phyloP scores from a whole-genome alignment of 1,140 invertebrate genomes.

The Agrypnia vestita region DNA sequence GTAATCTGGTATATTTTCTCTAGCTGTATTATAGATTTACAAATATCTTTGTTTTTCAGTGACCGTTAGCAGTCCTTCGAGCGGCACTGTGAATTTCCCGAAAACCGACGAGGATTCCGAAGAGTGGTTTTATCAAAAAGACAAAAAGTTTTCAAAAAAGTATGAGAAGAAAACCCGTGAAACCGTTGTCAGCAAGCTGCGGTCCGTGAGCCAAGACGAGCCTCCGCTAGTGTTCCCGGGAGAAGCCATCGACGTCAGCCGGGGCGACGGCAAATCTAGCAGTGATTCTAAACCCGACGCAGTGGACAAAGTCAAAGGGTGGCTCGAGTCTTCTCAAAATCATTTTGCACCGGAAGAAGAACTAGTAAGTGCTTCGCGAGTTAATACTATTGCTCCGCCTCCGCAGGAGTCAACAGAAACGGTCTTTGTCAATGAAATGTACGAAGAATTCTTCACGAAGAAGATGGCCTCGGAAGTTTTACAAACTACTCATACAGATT shows the following conservation, averaged over 20 bases:
- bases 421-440: neutral
- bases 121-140: slow-evolving; percentile 44
- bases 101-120: slow-evolving; percentile 20
- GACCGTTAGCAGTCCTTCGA: slow-evolving; percentile 9
- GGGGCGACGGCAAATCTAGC: neutral
- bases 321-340: slow-evolving; percentile 30
- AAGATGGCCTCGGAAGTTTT: neutral
- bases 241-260: neutral
- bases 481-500: neutral
- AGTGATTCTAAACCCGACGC: neutral
- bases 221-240: slow-evolving; percentile 31
- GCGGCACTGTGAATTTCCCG: slow-evolving; percentile 18
- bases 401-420: neutral
- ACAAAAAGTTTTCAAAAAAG: slow-evolving; percentile 31
- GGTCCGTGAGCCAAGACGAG: slow-evolving; percentile 37
- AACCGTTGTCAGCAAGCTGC: slow-evolving; percentile 4
- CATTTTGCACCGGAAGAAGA: slow-evolving; percentile 8
- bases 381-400: neutral
- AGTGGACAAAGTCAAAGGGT: slow-evolving; percentile 39
- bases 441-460: slow-evolving; percentile 15
- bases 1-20: neutral
- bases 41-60: slow-evolving; percentile 17
- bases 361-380: neutral
- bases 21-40: neutral
- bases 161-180: slow-evolving; percentile 5